Percentiles rank a stretch among this genome's conserved stretches.
These are phyloP conservation scores for Platycheirus albimanus DNA, from an alignment of 2,888 invertebrate species.

Conservation along the genomic window DNA sequence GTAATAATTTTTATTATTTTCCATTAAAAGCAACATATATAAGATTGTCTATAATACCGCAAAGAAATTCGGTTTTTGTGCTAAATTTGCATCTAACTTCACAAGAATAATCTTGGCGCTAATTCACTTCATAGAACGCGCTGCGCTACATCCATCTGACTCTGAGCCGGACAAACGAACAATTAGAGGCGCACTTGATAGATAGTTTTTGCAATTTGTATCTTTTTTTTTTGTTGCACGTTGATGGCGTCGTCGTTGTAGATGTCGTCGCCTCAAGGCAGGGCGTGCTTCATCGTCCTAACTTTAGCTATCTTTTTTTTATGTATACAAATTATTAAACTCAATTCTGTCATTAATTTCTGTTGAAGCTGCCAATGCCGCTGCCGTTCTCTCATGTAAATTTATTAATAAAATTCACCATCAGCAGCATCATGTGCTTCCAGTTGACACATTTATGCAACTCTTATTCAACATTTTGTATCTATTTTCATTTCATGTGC, in stretches of 20 bases:
- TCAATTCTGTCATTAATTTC: conserved; percentile 28
- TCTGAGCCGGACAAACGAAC: conserved; percentile 28
- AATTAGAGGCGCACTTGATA: conserved; percentile 57
- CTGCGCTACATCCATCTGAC: not conserved
- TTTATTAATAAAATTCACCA: conserved; percentile 45
- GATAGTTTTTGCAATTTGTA: conserved; percentile 38
- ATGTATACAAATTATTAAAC: conserved; percentile 11
- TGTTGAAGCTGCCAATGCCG: conserved; percentile 11
- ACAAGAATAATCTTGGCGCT: not conserved
- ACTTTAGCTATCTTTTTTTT: conserved; percentile 5
- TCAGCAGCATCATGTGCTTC: conserved; percentile 35
- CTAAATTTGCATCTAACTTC: conserved; percentile 39
- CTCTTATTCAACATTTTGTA: conserved; percentile 55
- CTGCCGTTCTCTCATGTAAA: conserved; percentile 3
- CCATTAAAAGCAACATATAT: not conserved
- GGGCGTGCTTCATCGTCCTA: conserved; percentile 7
- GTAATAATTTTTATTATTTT: conserved; percentile 20
- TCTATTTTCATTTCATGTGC: conserved; percentile 3
- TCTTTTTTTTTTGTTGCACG: conserved; percentile 12
- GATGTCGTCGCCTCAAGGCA: not conserved
- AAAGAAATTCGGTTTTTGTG: conserved; percentile 46
- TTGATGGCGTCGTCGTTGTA: not conserved
- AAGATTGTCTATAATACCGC: not conserved
- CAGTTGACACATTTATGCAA: conserved; percentile 59
- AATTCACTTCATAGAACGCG: conserved; percentile 2